A percentile compares a stretch with the other conserved stretches of the same genome.
These are phyloP conservation scores for Orgyia antiqua DNA, from an alignment of 2,888 invertebrate genomes.

Conservation along the genomic window DNA sequence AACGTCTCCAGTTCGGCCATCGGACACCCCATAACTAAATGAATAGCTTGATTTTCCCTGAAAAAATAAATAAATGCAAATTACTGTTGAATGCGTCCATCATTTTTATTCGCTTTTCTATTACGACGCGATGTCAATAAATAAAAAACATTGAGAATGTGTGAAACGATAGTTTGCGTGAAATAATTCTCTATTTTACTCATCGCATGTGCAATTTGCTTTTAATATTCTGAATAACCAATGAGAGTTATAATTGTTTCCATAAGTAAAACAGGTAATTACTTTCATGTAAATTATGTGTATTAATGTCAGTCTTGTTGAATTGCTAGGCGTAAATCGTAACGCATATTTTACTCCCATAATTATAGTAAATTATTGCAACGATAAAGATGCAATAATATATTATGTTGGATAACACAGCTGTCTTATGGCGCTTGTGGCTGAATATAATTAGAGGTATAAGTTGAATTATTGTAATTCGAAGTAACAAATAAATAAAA, in stretches of 20 bases:
- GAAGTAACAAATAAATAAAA: too few species aligned
- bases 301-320: constrained; percentile 43
- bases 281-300: constrained; percentile 40
- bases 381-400: too few species aligned
- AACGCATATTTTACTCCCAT: constrained; percentile 42
- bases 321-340: constrained; percentile 36
- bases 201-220: constrained; percentile 53
- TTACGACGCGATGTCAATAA: constrained; percentile 32
- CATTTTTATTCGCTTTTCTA: constrained; percentile 34
- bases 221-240: constrained; percentile 64
- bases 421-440: too few species aligned
- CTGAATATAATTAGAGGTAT: too few species aligned
- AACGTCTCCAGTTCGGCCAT: constrained; percentile 78
- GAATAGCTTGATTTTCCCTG: constrained; percentile 78
- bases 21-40: constrained; percentile 80
- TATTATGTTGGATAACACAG: too few species aligned
- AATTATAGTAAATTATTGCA: constrained; percentile 26
- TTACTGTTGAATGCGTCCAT: constrained; percentile 1
- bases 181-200: constrained; percentile 57
- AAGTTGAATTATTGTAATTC: too few species aligned
- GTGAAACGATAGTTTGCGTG: constrained; percentile 61
- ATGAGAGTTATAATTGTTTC: constrained; percentile 57
- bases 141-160: constrained; percentile 44
- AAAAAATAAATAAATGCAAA: constrained; percentile 31
- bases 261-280: constrained; percentile 51